Conservation (phyloP, 2,888 invertebrate genomes). For the Melipona beecheii region DNA sequence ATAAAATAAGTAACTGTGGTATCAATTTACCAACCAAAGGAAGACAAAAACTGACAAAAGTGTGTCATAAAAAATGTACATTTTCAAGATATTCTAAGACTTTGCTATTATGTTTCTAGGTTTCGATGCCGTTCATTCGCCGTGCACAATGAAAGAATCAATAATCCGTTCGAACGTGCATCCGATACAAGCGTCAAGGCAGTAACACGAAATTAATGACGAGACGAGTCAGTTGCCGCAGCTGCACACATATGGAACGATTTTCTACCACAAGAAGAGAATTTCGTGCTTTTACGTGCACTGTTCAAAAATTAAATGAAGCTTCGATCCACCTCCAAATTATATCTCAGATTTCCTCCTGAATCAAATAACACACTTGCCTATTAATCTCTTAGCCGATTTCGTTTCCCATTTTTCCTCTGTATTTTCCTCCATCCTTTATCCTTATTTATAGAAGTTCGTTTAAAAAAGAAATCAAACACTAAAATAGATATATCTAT, state of each 20-base stretch:
- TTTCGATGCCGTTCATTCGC: conserved; percentile 37
- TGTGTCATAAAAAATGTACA: background rate
- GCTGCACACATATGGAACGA: conserved; percentile 21
- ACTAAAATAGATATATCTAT: conserved; percentile 11
- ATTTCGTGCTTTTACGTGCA: background rate
- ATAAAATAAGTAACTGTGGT: background rate
- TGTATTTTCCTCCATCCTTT: background rate
- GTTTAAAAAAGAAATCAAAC: background rate
- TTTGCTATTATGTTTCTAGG: background rate
- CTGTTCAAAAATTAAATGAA: conserved; percentile 24
- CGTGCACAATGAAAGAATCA: conserved; percentile 36
- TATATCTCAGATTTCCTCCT: background rate
- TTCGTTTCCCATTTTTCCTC: background rate
- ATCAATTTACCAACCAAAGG: background rate
- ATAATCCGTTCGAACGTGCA: conserved; percentile 50
- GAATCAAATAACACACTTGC: conserved; percentile 10
- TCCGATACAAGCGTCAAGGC: conserved; percentile 36
- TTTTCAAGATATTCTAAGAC: background rate
- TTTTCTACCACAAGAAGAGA: conserved; percentile 20
- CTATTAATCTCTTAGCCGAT: background rate
- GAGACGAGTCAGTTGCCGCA: conserved; percentile 32
- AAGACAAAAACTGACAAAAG: background rate
- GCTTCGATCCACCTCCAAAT: background rate
- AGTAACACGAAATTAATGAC: conserved; percentile 60
- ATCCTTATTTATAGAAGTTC: background rate